These are phyloP conservation scores for Suricata suricatta DNA, from an alignment of 2,113 vertebrate genomes.

Conservation along the genomic window DNA sequence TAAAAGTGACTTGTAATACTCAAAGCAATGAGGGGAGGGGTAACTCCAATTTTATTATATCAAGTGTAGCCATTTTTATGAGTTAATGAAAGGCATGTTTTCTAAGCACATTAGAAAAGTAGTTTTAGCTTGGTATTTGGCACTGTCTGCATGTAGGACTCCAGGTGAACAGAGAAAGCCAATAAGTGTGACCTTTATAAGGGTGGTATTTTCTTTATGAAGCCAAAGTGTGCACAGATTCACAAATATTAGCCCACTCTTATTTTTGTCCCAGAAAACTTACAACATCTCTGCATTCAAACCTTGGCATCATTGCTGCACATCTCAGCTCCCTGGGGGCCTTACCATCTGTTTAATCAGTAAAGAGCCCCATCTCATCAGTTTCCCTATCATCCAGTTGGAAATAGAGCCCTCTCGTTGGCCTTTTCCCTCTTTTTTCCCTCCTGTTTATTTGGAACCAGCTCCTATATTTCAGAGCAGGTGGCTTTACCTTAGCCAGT, in stretches of 20 bases:
- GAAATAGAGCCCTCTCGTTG: background rate
- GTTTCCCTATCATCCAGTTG: background rate
- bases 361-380: background rate
- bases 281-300: background rate
- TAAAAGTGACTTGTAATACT: background rate
- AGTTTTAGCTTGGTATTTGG: slow-evolving; percentile 55
- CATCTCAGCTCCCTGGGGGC: background rate
- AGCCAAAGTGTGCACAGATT: slow-evolving; percentile 49
- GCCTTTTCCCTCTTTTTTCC: background rate
- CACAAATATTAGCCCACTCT: slow-evolving; percentile 56
- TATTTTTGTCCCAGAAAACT: slow-evolving; percentile 46
- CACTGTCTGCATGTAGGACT: background rate
- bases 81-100: slow-evolving; percentile 18
- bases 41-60: background rate
- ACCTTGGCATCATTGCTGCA: background rate
- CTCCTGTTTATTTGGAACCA: slow-evolving; percentile 7
- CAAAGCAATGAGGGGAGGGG: background rate
- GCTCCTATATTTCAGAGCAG: background rate
- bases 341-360: slow-evolving; percentile 48
- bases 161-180: slow-evolving; percentile 52
- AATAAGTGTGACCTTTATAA: slow-evolving; percentile 69
- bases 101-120: background rate
- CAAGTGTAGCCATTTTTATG: background rate
- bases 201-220: slow-evolving; percentile 48
- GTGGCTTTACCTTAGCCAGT: background rate